These are phyloP conservation scores for Neosilurus hyrtlii DNA, from an alignment of 2,797 vertebrate species.

Conservation along the genomic window DNA sequence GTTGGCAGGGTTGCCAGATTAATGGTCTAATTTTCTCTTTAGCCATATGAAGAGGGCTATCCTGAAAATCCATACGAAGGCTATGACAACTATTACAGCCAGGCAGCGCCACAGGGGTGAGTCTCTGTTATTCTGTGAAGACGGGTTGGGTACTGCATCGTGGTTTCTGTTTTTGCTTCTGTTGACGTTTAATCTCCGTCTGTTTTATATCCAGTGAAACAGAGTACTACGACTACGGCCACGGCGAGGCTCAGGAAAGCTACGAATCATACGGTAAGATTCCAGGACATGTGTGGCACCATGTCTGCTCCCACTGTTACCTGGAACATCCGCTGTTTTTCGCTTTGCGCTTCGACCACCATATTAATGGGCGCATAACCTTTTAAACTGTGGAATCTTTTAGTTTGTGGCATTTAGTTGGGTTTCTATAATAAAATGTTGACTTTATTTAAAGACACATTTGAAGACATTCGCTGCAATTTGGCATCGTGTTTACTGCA, in stretches of 20 bases:
- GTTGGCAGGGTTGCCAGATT: neutral
- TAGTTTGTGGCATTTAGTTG: too few relatives aligned
- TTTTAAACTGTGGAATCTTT: too few relatives aligned
- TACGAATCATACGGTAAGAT: constrained; percentile 92
- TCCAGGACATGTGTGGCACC: neutral
- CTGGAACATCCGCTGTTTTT: too few relatives aligned
- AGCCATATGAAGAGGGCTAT: constrained; percentile 87
- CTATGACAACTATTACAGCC: constrained; percentile 90
- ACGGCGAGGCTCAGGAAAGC: constrained; percentile 89
- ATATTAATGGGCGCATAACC: too few relatives aligned
- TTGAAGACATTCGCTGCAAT: too few relatives aligned
- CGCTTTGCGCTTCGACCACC: too few relatives aligned
- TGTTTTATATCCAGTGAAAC: constrained; percentile 80
- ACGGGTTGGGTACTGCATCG: neutral
- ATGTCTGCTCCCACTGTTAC: constrained; percentile 15
- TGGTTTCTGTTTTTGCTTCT: neutral
- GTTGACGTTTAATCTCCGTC: neutral
- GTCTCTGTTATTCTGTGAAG: constrained; percentile 52
- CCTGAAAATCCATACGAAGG: constrained; percentile 81
- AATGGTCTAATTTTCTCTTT: constrained; percentile 53
- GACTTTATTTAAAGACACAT: too few relatives aligned
- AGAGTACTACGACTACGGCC: constrained; percentile 97
- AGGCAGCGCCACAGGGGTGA: constrained; percentile 86
- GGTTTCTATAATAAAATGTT: too few relatives aligned
- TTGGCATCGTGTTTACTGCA: too few relatives aligned